phyloP scores from a whole-genome alignment of 1,140 invertebrate species.

The Pectinophora gossypiella region DNA sequence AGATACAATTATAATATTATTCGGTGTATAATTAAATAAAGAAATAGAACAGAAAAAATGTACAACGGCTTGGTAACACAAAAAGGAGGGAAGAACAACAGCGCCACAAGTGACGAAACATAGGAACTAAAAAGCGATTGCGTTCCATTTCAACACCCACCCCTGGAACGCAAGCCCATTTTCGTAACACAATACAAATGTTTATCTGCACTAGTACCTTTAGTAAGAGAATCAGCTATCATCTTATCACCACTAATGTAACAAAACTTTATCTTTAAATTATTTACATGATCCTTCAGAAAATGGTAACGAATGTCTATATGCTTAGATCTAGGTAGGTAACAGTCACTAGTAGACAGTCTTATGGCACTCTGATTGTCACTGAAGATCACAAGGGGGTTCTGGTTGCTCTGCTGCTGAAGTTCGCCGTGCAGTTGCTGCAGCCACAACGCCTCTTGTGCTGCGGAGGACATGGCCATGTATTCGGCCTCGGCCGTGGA shows the following conservation, averaged over 20 bases:
- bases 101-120: no score
- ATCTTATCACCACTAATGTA: neutral
- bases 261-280: neutral
- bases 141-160: no score
- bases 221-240: neutral
- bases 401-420: neutral
- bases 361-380: conserved; percentile 15
- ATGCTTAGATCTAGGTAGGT: conserved; percentile 12
- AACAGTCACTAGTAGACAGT: neutral
- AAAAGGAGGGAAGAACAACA: no score
- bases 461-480: conserved; percentile 20
- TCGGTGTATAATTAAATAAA: no score
- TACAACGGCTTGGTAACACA: no score
- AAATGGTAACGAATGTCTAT: conserved; percentile 15
- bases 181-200: no score
- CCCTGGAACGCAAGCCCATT: no score
- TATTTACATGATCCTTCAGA: conserved; percentile 11
- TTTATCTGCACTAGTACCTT: neutral
- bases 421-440: no score
- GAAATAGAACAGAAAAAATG: no score
- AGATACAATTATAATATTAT: no score
- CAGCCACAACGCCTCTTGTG: conserved; percentile 8
- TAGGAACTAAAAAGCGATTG: no score
- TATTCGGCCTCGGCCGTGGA: conserved; percentile 47
- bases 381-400: conserved; percentile 6